Base-by-base conservation (phyloP, 2,888 invertebrate genomes). In the Metalampra italica region DNA sequence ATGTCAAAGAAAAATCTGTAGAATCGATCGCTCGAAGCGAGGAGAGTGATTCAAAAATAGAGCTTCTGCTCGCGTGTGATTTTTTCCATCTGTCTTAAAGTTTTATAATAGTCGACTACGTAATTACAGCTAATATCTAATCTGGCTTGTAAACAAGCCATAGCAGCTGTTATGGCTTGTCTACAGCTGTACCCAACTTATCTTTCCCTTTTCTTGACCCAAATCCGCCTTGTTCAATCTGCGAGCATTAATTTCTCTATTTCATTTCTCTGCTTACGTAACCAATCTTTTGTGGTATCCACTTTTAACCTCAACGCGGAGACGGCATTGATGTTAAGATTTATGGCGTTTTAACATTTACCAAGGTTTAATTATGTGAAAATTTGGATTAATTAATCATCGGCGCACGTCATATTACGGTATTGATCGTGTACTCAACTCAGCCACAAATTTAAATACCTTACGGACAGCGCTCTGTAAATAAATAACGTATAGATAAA, bases 381-480 rank as follows among this genome's bases (percentile, higher is more conserved):
- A 60, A 64, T 69, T 64, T 61, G 49, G 57, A 58, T 64, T 64
- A 68, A 68, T 70, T 70, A 70, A 69, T 69, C 66, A 68, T 55
- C 52, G 48, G 46, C 51, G 56, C 49, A 46, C 51, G 56, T 50
- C 39, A 57, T 56, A 54, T 57, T 52, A 49, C 36, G 44, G 45
- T 64, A 64, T 66, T 62, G 68, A 68, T 63, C 64, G 60, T 54
- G 51, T 50, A 39, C 43, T 45, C 39, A 39, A 15, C 34, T 22
- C 22, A 22, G 32, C 36, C 36, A 7, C n/a, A 7, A n/a, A 39
- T 39, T 13, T 39, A 8, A 39, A 39, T 39, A 12, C 3, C 2
- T 39, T 39, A 13, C 14, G 9, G 9, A 39, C 39, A 34, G 11
- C 34, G 34, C 7, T n/a, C n/a, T 34, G 34, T 34, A 34, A 34